Conservation (phyloP, 2,888 invertebrate genomes). For the Drosophila stalkeri region DNA sequence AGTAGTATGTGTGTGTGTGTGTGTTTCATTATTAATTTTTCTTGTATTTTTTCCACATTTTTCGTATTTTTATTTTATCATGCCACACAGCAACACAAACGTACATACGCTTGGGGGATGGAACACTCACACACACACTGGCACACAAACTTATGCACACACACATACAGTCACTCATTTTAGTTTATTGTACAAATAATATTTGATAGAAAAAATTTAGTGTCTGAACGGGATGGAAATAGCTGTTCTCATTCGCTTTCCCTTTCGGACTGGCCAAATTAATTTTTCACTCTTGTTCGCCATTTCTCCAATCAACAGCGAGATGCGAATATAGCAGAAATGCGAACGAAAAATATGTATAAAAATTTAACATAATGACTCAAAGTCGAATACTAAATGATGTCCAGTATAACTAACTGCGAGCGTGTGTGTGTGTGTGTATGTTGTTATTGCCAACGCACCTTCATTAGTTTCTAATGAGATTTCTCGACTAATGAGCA, state of each 20-base stretch:
- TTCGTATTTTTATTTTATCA: conserved; percentile 81
- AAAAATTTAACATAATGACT: conserved; percentile 54
- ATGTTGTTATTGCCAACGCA: conserved; percentile 57
- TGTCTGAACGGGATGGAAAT: conserved; percentile 67
- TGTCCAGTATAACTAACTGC: conserved; percentile 32
- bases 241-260: conserved; percentile 62
- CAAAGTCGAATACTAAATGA: conserved; percentile 50
- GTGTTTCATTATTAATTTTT: conserved; percentile 81
- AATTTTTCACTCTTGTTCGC: conserved; percentile 69
- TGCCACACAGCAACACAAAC: conserved; percentile 48
- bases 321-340: conserved; percentile 66
- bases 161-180: conserved; percentile 52
- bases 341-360: conserved; percentile 45
- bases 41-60: conserved; percentile 77
- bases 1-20: conserved; percentile 61
- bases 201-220: conserved; percentile 75
- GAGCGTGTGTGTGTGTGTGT: conserved; percentile 4
- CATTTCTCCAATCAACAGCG: conserved; percentile 48
- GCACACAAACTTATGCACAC: conserved; percentile 26
- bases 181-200: conserved; percentile 73
- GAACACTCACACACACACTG: conserved; percentile 38
- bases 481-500: conserved; percentile 74
- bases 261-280: conserved; percentile 55
- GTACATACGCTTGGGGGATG: conserved; percentile 60
- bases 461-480: conserved; percentile 78